Percentiles rank a stretch among this genome's conserved stretches.
phyloP scores from a whole-genome alignment of 2,888 invertebrate genomes.

The Drosophila testacea region DNA sequence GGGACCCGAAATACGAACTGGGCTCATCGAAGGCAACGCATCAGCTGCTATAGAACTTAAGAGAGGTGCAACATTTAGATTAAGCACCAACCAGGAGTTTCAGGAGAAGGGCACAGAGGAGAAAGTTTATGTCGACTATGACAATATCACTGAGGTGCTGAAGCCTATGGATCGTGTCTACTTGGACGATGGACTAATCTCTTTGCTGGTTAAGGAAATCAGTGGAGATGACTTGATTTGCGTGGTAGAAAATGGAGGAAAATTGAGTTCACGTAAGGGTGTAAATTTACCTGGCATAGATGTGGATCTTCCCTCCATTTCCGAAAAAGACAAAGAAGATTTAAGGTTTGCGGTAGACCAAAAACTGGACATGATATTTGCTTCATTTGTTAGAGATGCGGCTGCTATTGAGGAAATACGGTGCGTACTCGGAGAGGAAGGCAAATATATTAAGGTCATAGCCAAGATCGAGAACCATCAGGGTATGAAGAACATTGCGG shows the following conservation, averaged over 20 bases:
- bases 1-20: slow-evolving; percentile 98
- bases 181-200: slow-evolving; percentile 98
- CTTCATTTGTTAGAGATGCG: slow-evolving; percentile 97
- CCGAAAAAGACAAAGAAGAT: slow-evolving; percentile 96
- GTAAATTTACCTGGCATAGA: slow-evolving; percentile 96
- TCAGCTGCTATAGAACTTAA: slow-evolving; percentile 93
- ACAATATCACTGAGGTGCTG: slow-evolving; percentile 96
- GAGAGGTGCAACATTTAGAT: slow-evolving; percentile 91
- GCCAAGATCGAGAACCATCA: slow-evolving; percentile 99
- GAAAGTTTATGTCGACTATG: slow-evolving; percentile 94
- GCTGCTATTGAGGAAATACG: slow-evolving; percentile 94
- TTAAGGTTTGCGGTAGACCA: slow-evolving; percentile 95
- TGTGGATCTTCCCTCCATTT: slow-evolving; percentile 98
- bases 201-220: slow-evolving; percentile 92
- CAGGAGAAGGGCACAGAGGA: slow-evolving; percentile 91
- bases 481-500: slow-evolving; percentile 96
- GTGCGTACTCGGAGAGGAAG: slow-evolving; percentile 92
- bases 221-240: slow-evolving; percentile 88
- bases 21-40: slow-evolving; percentile 95
- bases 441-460: slow-evolving; percentile 96
- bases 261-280: slow-evolving; percentile 96
- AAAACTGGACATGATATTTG: slow-evolving; percentile 94
- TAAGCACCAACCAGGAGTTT: slow-evolving; percentile 92
- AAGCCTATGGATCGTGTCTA: slow-evolving; percentile 93
- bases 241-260: slow-evolving; percentile 96